Percentiles rank a stretch among this genome's conserved stretches.
Conservation (phyloP, 2,888 invertebrate genomes). For the Cheilosia variabilis region DNA sequence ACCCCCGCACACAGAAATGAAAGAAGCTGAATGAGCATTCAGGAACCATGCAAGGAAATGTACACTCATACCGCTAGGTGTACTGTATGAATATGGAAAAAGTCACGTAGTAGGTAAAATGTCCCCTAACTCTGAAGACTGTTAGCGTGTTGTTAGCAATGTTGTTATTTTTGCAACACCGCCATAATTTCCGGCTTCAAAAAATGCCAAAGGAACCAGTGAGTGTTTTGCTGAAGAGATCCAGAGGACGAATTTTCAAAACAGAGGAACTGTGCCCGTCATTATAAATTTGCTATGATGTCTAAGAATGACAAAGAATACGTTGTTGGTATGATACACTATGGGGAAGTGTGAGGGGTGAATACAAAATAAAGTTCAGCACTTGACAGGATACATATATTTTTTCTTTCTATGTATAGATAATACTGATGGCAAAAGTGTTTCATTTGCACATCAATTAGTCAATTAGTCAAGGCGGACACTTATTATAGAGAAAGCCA, state of each 20-base stretch:
- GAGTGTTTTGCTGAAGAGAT: constrained; percentile 24
- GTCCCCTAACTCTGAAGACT: constrained; percentile 45
- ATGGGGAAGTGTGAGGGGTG: constrained; percentile 26
- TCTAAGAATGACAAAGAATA: constrained; percentile 55
- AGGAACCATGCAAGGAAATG: constrained; percentile 47
- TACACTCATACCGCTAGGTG: constrained; percentile 45
- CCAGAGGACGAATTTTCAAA: constrained; percentile 21
- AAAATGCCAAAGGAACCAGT: constrained; percentile 36
- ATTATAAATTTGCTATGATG: constrained; percentile 62
- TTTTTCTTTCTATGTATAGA: neutral
- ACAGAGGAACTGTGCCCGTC: constrained; percentile 26
- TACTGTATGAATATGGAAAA: constrained; percentile 60
- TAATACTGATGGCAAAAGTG: constrained; percentile 39
- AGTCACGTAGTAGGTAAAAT: constrained; percentile 58
- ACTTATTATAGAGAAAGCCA: no score
- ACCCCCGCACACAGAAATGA: constrained; percentile 11
- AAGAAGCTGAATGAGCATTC: constrained; percentile 58
- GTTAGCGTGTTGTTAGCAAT: constrained; percentile 33
- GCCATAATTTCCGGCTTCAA: constrained; percentile 62
- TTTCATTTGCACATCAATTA: constrained; percentile 60
- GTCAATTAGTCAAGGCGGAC: neutral
- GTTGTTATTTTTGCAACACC: constrained; percentile 60
- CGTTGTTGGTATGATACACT: constrained; percentile 8
- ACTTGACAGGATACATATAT: constrained; percentile 38
- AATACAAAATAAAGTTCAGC: constrained; percentile 32